phyloP scores from a whole-genome alignment of 2,888 invertebrate genomes.

The Branchellion lobata region DNA sequence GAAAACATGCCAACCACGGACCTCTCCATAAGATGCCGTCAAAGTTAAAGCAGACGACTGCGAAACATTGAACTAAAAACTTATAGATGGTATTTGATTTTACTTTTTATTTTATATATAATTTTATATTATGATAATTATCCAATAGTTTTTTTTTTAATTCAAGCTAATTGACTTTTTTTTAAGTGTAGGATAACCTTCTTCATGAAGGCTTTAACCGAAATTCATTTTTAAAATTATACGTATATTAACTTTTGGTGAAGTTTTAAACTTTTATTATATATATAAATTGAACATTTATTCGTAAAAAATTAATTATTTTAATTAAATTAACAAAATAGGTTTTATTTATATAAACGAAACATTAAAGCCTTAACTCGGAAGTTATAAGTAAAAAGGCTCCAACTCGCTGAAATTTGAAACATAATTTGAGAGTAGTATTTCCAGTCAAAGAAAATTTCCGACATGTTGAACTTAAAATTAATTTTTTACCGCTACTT shows the following conservation, averaged over 20 bases:
- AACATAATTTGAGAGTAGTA: no score
- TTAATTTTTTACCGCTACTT: slow-evolving; percentile 31
- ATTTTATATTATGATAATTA: no score
- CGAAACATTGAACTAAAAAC: background rate
- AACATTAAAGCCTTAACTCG: background rate
- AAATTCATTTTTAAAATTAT: no score
- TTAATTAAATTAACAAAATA: background rate
- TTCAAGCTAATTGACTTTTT: background rate
- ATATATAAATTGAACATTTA: background rate
- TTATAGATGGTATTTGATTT: background rate
- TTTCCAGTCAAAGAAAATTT: no score
- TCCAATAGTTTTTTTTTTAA: background rate
- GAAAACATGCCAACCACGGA: background rate
- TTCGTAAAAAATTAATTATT: background rate
- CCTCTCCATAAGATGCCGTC: background rate
- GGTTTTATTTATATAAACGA: background rate
- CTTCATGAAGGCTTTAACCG: no score
- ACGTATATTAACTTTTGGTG: no score
- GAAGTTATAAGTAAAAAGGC: background rate
- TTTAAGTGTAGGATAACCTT: background rate
- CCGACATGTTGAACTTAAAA: no score
- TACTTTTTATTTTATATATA: no score
- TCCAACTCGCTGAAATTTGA: no score
- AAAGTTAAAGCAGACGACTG: background rate
- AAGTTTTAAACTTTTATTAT: background rate